Base-by-base conservation (phyloP, 2,113 vertebrate species). In the Columba livia region DNA sequence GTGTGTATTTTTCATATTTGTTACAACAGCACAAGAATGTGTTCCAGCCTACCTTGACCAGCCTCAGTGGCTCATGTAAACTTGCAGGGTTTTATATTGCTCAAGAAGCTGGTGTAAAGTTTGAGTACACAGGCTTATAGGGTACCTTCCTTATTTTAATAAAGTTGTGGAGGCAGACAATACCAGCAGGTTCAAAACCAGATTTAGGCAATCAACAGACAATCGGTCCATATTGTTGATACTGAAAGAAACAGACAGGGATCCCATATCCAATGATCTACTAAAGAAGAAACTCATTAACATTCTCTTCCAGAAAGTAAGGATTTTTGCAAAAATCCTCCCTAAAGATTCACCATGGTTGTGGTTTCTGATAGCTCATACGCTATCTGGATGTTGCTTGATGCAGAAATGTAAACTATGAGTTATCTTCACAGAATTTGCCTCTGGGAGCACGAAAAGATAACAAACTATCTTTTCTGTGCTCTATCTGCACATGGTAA, bases 311-410 rank as follows among this genome's bases (percentile, higher is more conserved):
- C 32, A 61, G 18, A 51, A 72, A 53, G 24, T 19, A n/a, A 15
- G 5, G 9, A 51, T 32, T 77, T 56, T 71, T 65, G 5, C 11
- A 79, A 71, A 93, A 60, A 60, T 61, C 5, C 4, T 57, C 15
- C 42, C 28, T 67, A 29, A 64, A 78, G 28, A 78, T 67, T 53
- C 18, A 51, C 9, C 3, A 32, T 40, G 36, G 18, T 32, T 72
- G 53, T 47, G 6, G 15, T 40, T 36, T 80, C 9, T 38, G 31
- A 29, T 42, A 42, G 48, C 40, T 62, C 23, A 18, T 50, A 60
- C 0, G 0, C 12, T 15, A 40, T 3, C 8, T 57, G 32, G 18
- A 78, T 29, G 14, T n/a, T 32, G 56, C 34, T 28, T 42, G 19
- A 85, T 16, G 36, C 5, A 71, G 56, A 86, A 50, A 70, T 28